Percentiles rank a stretch among this genome's conserved stretches.
These are phyloP conservation scores for Euura saliciscinereae DNA, from an alignment of 1,140 invertebrate species.

Conservation along the genomic window DNA sequence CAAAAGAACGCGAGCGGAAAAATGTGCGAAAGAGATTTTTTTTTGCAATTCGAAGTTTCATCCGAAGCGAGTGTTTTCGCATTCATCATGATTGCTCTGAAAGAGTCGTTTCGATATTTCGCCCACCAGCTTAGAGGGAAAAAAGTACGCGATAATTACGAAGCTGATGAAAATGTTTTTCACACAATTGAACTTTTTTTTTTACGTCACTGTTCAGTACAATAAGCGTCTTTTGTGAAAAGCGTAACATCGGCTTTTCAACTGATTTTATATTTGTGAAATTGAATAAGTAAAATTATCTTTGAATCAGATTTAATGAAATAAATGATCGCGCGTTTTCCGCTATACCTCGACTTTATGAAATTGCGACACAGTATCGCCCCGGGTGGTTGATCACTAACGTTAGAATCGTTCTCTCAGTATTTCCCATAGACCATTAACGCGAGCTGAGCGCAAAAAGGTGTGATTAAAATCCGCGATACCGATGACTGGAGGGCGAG, in stretches of 20 bases:
- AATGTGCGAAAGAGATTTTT: background rate
- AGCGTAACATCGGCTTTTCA: no score
- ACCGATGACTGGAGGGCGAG: background rate
- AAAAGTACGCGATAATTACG: background rate
- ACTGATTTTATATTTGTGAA: no score
- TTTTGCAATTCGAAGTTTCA: background rate
- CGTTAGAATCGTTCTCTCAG: background rate
- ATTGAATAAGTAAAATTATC: no score
- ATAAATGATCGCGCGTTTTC: no score
- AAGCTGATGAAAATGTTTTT: no score
- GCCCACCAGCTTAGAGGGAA: background rate
- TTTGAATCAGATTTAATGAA: no score
- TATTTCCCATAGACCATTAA: background rate
- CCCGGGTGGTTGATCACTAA: background rate
- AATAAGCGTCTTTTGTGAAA: no score
- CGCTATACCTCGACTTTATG: background rate
- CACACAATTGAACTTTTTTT: no score
- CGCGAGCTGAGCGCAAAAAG: background rate
- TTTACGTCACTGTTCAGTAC: no score
- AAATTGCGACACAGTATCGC: background rate
- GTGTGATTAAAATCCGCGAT: background rate
- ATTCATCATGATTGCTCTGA: background rate
- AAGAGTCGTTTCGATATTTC: slow-evolving; percentile 5
- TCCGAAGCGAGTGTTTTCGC: background rate
- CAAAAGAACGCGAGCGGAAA: no score